These are phyloP conservation scores for Lutjanus campechanus DNA, from an alignment of 2,797 vertebrate species.

Conservation along the genomic window DNA sequence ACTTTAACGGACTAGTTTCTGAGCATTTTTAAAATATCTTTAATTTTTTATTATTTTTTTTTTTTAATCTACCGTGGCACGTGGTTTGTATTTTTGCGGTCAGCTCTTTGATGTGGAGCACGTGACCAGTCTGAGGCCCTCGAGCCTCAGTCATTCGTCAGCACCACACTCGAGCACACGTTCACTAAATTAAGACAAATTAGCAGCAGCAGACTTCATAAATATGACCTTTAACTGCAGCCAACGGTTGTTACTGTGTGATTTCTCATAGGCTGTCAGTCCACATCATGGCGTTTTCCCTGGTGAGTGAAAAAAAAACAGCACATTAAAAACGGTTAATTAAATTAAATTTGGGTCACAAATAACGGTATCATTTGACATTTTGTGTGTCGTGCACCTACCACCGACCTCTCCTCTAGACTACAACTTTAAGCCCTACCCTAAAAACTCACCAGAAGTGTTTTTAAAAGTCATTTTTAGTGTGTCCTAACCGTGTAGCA, in stretches of 20 bases:
- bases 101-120: constrained; percentile 55
- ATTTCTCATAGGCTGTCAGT: constrained; percentile 55
- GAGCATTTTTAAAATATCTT: background rate
- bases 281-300: constrained; percentile 86
- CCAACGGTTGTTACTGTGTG: constrained; percentile 56
- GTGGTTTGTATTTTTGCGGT: constrained; percentile 5
- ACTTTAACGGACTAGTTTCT: background rate
- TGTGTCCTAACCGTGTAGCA: background rate
- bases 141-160: constrained; percentile 1
- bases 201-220: constrained; percentile 66
- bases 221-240: constrained; percentile 42
- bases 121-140: constrained; percentile 53
- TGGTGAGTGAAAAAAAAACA: constrained; percentile 80
- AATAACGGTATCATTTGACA: background rate
- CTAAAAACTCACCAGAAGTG: background rate
- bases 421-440: background rate
- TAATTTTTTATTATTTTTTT: background rate
- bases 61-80: background rate
- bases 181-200: constrained; percentile 76
- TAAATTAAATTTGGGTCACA: background rate
- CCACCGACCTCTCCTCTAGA: background rate
- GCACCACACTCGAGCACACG: constrained; percentile 57
- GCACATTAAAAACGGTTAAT: background rate
- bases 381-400: background rate
- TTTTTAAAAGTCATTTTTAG: accelerated